These are phyloP conservation scores for Phymastichus coffea DNA, from an alignment of 1,140 invertebrate genomes.

Conservation along the genomic window DNA sequence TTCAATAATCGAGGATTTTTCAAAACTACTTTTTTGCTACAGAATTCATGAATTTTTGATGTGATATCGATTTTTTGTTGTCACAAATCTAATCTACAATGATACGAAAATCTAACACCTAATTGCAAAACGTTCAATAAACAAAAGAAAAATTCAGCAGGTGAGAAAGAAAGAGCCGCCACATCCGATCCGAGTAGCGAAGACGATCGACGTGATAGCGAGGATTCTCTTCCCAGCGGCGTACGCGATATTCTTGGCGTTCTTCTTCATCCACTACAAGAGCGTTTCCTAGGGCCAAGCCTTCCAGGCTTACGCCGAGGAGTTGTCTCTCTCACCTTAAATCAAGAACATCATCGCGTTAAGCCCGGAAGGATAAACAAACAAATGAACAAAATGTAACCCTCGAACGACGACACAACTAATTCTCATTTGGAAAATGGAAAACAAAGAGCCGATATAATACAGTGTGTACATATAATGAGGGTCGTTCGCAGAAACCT, in stretches of 20 bases:
- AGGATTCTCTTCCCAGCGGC: conserved; percentile 89
- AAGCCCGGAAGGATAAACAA: conserved; percentile 23
- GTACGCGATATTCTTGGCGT: conserved; percentile 88
- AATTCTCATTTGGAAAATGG: too few relatives aligned
- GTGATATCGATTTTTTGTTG: too few relatives aligned
- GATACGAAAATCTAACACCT: too few relatives aligned
- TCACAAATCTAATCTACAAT: too few relatives aligned
- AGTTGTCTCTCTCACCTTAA: not conserved
- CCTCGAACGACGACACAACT: not conserved
- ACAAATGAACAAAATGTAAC: conserved; percentile 11
- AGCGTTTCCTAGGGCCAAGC: conserved; percentile 54
- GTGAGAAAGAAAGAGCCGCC: conserved; percentile 85
- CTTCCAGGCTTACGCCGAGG: conserved; percentile 11
- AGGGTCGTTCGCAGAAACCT: too few relatives aligned
- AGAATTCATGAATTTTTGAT: too few relatives aligned
- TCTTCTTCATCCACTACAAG: conserved; percentile 92
- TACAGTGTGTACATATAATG: not conserved
- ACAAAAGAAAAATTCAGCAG: conserved; percentile 68
- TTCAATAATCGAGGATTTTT: too few relatives aligned
- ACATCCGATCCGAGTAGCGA: conserved; percentile 87
- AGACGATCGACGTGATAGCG: conserved; percentile 92
- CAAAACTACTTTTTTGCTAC: too few relatives aligned
- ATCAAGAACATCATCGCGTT: conserved; percentile 17
- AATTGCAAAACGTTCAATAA: too few relatives aligned
- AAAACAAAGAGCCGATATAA: not conserved